phyloP scores from a whole-genome alignment of 2,888 invertebrate genomes.

The Eugnorisma glareosa region DNA sequence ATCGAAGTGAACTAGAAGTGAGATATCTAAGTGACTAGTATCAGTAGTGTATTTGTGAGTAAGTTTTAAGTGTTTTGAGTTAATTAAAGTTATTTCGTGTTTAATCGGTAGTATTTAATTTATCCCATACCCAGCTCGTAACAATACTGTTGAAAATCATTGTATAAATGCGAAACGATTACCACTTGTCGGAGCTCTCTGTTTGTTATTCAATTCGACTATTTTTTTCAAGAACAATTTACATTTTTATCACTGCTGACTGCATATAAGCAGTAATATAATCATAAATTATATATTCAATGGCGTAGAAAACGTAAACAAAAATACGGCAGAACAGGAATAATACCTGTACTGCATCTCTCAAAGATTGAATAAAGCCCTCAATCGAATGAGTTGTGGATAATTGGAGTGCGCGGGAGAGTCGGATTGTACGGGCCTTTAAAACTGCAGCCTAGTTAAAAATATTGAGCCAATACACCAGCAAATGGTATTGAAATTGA shows the following conservation, averaged over 20 bases:
- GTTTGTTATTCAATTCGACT: too few relatives aligned
- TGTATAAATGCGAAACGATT: neutral
- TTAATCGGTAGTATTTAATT: too few relatives aligned
- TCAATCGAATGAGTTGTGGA: conserved; percentile 44
- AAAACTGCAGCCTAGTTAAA: conserved; percentile 38
- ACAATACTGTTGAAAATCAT: neutral
- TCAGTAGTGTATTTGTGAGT: too few relatives aligned
- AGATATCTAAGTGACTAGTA: too few relatives aligned
- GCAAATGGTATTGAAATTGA: conserved; percentile 40
- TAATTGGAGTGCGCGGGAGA: conserved; percentile 55
- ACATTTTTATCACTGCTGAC: neutral
- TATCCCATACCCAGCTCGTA: too few relatives aligned
- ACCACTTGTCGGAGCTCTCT: neutral
- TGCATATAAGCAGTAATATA: neutral
- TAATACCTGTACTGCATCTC: conserved; percentile 22
- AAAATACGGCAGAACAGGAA: conserved; percentile 16
- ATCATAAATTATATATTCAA: neutral
- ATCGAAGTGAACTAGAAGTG: too few relatives aligned
- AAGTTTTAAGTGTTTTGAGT: too few relatives aligned
- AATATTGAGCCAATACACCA: conserved; percentile 41
- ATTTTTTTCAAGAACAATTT: neutral
- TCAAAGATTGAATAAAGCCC: conserved; percentile 50
- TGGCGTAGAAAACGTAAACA: neutral
- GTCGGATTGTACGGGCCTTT: conserved; percentile 17
- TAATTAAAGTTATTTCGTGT: too few relatives aligned